Conservation (phyloP, 2,797 vertebrate genomes). For the Urocyon cinereoargenteus region DNA sequence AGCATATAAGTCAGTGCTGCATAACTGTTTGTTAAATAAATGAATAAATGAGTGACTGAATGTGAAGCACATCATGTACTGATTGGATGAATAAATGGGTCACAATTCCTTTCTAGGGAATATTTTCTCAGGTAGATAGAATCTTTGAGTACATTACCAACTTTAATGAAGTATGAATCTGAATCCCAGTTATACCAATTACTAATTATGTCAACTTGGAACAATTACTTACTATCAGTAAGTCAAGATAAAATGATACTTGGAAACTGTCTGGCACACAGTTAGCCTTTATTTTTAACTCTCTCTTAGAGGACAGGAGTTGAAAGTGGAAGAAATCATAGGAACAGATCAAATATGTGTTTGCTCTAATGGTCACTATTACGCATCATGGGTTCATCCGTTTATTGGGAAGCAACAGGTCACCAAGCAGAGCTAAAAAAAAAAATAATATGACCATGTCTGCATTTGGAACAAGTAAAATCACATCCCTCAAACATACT, state of each 20-base stretch:
- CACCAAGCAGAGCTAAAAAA: constrained; percentile 5
- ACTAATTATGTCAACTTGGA: constrained; percentile 40
- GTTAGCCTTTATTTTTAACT: constrained; percentile 20
- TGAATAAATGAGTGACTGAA: neutral
- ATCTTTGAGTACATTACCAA: neutral
- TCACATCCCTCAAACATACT: neutral
- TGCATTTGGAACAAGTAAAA: constrained; percentile 1
- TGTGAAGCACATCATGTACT: neutral
- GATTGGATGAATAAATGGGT: neutral
- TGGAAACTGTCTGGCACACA: constrained; percentile 24
- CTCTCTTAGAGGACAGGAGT: neutral
- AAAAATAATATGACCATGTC: neutral
- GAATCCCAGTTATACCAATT: constrained; percentile 11
- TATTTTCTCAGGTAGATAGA: constrained; percentile 8
- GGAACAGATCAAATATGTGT: neutral
- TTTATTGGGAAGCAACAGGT: constrained; percentile 21
- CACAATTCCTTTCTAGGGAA: neutral
- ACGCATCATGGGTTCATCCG: neutral
- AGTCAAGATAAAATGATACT: constrained; percentile 26
- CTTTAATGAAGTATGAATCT: constrained; percentile 14
- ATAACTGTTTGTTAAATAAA: neutral
- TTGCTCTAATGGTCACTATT: neutral
- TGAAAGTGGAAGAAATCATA: constrained; percentile 36
- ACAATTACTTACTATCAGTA: constrained; percentile 47
- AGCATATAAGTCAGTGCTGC: neutral